phyloP scores from a whole-genome alignment of 2,797 vertebrate genomes.

The Eulemur mongoz region DNA sequence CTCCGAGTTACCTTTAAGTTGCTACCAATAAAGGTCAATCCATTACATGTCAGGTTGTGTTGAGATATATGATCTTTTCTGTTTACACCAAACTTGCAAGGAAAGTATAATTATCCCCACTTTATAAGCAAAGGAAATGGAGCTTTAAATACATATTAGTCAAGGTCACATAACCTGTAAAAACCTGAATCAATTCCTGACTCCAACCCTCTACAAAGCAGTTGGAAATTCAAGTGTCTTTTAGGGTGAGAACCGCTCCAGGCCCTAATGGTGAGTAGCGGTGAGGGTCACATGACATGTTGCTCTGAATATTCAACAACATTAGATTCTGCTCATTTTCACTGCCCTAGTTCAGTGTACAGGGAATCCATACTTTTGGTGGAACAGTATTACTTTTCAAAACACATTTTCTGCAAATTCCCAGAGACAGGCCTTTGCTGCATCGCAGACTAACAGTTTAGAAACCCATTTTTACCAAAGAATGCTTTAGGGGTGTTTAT shows the following conservation, averaged over 20 bases:
- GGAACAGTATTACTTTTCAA: neutral
- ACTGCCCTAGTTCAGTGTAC: neutral
- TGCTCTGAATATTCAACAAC: neutral
- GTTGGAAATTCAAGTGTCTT: constrained; percentile 4
- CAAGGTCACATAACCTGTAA: constrained; percentile 18
- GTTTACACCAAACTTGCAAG: neutral
- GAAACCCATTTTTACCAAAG: constrained; percentile 29
- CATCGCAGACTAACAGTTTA: neutral
- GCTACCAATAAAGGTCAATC: neutral
- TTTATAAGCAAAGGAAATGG: neutral
- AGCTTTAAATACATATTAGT: neutral
- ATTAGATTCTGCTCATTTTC: neutral
- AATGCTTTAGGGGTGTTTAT: constrained; percentile 38
- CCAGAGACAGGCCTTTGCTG: neutral
- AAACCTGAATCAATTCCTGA: neutral
- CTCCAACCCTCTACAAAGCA: neutral
- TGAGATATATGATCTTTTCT: constrained; percentile 5
- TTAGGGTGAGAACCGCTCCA: neutral
- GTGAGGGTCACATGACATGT: neutral
- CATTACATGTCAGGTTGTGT: neutral
- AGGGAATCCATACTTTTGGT: neutral
- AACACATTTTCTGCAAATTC: neutral
- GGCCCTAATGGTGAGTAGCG: neutral
- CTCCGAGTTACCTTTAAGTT: neutral
- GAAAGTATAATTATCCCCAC: neutral